Conservation (phyloP, 2,113 vertebrate genomes). For the Macaca mulatta region DNA sequence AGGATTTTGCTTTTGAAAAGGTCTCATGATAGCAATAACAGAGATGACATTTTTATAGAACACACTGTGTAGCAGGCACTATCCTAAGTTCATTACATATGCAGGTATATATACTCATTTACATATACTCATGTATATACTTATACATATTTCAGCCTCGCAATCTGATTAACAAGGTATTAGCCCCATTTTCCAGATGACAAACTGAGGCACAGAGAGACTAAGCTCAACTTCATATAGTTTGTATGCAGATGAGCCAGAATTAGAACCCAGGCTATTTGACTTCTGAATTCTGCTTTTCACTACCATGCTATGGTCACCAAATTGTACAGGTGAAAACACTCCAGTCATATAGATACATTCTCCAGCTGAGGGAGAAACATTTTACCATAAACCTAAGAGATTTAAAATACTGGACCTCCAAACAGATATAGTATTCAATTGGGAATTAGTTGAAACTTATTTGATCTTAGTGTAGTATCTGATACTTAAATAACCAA, state of each 20-base stretch:
- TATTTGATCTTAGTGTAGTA: not conserved
- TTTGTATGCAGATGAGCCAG: not conserved
- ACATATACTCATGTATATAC: not conserved
- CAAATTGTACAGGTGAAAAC: not conserved
- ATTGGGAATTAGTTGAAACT: not conserved
- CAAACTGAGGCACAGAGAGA: not conserved
- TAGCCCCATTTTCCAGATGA: not conserved
- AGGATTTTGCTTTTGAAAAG: not conserved
- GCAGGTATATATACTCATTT: not conserved
- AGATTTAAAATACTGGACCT: not conserved
- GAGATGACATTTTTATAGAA: constrained; percentile 19
- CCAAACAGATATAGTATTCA: not conserved
- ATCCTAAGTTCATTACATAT: not conserved
- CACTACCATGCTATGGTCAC: not conserved
- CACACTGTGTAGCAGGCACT: not conserved
- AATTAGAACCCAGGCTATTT: not conserved
- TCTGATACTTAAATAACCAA: not conserved
- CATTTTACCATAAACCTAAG: not conserved
- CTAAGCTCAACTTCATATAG: not conserved
- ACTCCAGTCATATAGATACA: not conserved
- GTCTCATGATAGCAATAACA: not conserved
- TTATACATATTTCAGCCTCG: not conserved
- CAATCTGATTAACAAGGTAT: not conserved
- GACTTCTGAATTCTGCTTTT: not conserved
- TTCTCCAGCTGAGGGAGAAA: not conserved